Evolutionary conservation across 35 echinoderm and acorn worm species (phyloP).

Genomic region (Lytechinus variegatus): DNA sequence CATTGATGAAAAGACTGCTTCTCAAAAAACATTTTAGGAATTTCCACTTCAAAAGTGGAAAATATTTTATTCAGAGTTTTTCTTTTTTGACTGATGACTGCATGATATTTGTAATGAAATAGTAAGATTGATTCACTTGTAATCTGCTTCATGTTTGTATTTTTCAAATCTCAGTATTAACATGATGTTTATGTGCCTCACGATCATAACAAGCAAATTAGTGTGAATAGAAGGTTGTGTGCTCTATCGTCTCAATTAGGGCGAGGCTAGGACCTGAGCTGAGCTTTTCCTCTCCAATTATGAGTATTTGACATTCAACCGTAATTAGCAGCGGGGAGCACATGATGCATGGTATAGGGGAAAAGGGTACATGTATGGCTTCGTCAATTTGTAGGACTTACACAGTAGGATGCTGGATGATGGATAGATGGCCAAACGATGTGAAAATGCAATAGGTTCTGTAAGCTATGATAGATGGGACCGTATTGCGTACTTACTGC

Average conservation of each 20-base stretch:
- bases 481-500: neutral
- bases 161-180: neutral
- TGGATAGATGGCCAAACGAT: neutral
- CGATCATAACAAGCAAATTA: neutral
- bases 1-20: too few species aligned
- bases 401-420: neutral
- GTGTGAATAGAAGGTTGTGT: neutral
- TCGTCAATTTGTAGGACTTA: neutral
- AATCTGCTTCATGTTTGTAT: neutral
- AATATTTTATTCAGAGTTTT: neutral
- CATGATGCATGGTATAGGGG: neutral
- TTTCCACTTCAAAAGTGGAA: neutral
- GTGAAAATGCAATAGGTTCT: neutral
- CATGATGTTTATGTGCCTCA: neutral
- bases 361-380: neutral
- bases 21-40: too few species aligned
- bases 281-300: conserved; percentile 18
- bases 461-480: neutral
- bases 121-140: neutral
- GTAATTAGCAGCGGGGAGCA: neutral
- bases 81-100: neutral
- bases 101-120: neutral
- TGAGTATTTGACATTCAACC: conserved; percentile 12
- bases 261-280: neutral
- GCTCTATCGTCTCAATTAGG: neutral